Conservation (phyloP, 2,888 invertebrate species). For the Cosmopolites sordidus region DNA sequence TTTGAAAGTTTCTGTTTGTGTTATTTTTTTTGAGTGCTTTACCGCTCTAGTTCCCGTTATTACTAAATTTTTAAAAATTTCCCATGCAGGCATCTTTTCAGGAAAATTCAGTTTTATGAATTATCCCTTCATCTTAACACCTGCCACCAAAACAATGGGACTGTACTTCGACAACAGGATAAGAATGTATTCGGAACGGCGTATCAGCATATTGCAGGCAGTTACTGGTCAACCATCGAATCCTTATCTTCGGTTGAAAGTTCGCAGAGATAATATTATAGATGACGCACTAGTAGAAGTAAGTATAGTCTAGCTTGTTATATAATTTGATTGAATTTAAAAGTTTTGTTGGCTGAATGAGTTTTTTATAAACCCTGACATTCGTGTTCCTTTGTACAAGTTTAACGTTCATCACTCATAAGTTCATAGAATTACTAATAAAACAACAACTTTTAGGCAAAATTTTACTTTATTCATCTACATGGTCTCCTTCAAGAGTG, state of each 20-base stretch:
- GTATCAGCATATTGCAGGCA: conserved; percentile 79
- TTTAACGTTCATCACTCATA: no score
- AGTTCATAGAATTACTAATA: no score
- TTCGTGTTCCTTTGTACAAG: no score
- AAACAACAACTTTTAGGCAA: no score
- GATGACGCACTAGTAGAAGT: conserved; percentile 90
- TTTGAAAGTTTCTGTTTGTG: neutral
- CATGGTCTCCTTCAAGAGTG: no score
- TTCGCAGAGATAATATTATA: conserved; percentile 79
- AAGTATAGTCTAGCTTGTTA: conserved; percentile 29
- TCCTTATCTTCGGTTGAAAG: conserved; percentile 80
- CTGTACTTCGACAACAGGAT: conserved; percentile 92
- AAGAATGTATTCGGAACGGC: conserved; percentile 88
- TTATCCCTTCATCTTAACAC: conserved; percentile 85
- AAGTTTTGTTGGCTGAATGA: no score
- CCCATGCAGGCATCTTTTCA: conserved; percentile 39
- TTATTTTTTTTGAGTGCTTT: conserved; percentile 4
- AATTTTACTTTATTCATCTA: no score
- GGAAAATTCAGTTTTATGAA: conserved; percentile 84
- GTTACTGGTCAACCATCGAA: conserved; percentile 74
- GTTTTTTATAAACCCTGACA: no score
- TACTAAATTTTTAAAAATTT: conserved; percentile 13
- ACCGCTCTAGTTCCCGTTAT: neutral
- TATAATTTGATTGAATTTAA: neutral
- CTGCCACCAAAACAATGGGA: conserved; percentile 86